Percentiles rank a stretch among this genome's conserved stretches.
Evolutionary conservation across 2,113 vertebrate species (phyloP).

Genomic region (Aptenodytes patagonicus): DNA sequence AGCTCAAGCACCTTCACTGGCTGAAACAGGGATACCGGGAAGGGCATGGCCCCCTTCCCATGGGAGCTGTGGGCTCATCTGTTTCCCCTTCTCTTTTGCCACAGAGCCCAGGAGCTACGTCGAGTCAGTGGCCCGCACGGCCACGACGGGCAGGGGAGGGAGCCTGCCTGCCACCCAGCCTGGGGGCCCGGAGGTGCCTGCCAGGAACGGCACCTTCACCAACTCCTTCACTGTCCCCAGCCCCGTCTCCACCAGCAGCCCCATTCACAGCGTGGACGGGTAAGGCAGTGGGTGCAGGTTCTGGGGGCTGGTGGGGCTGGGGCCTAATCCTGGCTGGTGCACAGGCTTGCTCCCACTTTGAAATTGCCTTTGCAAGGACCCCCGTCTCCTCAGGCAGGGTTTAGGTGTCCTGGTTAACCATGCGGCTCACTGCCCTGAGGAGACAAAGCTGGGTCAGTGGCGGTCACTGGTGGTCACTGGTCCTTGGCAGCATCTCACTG

Average conservation of each 20-base stretch:
- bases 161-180: conserved; percentile 45
- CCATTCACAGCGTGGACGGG: conserved; percentile 85
- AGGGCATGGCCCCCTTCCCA: background rate
- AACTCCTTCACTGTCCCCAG: conserved; percentile 77
- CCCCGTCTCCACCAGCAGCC: conserved; percentile 91
- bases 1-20: background rate
- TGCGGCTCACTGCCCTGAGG: background rate
- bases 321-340: background rate
- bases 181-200: conserved; percentile 59
- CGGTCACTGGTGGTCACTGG: background rate
- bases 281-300: conserved; percentile 56
- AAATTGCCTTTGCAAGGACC: background rate
- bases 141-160: conserved; percentile 67
- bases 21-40: background rate
- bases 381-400: rapidly evolving
- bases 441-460: background rate
- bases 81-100: background rate
- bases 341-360: background rate
- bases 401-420: background rate
- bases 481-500: background rate
- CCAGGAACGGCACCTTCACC: conserved; percentile 69
- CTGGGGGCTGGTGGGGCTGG: background rate
- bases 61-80: background rate
- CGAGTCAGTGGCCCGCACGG: conserved; percentile 90
- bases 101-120: conserved; percentile 94